Evolutionary conservation across 2,113 vertebrate genomes (phyloP).

Genomic region (Saimiri boliviensis): DNA sequence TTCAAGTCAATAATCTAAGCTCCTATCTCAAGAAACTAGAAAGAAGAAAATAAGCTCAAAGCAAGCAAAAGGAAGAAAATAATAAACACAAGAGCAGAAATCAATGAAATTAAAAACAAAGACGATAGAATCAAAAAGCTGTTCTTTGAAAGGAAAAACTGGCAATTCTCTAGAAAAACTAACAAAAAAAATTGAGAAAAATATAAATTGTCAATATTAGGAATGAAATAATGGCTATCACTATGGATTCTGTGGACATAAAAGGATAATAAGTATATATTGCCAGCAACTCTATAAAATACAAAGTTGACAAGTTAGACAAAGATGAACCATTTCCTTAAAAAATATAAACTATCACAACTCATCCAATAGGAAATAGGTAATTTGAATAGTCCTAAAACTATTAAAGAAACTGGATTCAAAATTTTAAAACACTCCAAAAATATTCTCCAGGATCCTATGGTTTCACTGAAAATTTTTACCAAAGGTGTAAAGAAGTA

Average conservation of each 20-base stretch:
- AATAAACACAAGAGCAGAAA: neutral
- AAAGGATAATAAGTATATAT: neutral
- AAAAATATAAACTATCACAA: neutral
- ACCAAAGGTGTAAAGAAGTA: neutral
- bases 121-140: neutral
- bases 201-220: neutral
- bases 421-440: neutral
- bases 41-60: neutral
- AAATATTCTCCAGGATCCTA: neutral
- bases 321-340: neutral
- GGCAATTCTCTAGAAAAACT: neutral
- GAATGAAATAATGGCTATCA: neutral
- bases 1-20: neutral
- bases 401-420: neutral
- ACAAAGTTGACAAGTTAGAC: neutral
- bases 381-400: neutral
- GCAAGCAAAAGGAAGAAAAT: neutral
- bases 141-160: neutral
- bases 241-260: neutral
- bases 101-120: neutral
- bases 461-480: neutral
- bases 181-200: neutral
- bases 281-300: neutral
- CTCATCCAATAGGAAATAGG: neutral
- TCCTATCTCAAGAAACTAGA: neutral